Evolutionary conservation across 2,797 vertebrate genomes (phyloP), one percentile per base, ranked within the genome.

Genomic region (Tiaroga cobitis): DNA sequence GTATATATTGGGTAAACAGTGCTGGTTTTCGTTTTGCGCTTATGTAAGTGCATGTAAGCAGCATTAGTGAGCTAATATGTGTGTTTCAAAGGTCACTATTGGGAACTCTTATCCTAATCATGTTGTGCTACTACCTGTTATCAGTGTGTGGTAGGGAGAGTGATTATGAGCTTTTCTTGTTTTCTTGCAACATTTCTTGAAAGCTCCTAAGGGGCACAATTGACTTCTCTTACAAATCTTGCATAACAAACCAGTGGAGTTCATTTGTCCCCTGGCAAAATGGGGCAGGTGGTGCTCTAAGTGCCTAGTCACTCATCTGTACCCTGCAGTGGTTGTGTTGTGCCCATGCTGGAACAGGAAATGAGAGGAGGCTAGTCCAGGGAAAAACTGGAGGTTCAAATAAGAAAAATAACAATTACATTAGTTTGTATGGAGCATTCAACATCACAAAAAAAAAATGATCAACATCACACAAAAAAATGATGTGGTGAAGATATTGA

Each of bases 21-120:
- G 15, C 49, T 68, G 24, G 32, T 26, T 59, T 73, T 15, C 15
- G 8, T 59, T 72, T 61, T 26, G 43, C 41, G 41, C n/a, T 56
- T 77, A 21, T 32, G 43, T 43, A 91, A 96, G 87, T 43, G 3
- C 46, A 34, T 8, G 18, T n/a, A 32, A 69, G 16, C 29, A 70
- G 7, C 3, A 29, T 43, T 39, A 72, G 41, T 82, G 2, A 19
- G 10, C 68, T 82, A 37, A 29, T 65, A 3, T 32, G 61, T 85
- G 15, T 34, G 13, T 69, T 79, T 39, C 69, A 72, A 86, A 83
- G 81, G 51, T 59, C 85, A 80, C n/a, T 67, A 51, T 82, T 88
- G 41, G 41, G n/a, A 39, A 68, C 18, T 69, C 80, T 85, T 88
- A 85, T 88, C 87, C 59, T 32, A 80, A 83, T 82, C n/a, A 68